Evolutionary conservation across 2,113 vertebrate genomes (phyloP), one percentile per base, ranked within the genome.

Genomic region (Turdus rufiventris): DNA sequence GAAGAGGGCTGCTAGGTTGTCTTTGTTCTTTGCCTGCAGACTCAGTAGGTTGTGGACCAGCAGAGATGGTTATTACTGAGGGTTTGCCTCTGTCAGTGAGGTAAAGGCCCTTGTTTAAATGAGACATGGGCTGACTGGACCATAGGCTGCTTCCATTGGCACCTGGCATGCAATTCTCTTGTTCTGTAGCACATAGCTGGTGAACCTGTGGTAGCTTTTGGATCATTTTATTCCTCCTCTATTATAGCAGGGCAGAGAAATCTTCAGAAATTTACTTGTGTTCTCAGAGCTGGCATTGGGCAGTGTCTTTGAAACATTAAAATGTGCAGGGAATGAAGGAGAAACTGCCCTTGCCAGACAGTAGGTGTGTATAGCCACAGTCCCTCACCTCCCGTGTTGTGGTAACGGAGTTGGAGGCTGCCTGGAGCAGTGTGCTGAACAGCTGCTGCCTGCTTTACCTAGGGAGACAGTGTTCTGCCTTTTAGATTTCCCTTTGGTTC

Each of bases 121-220:
- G 5, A 34, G 43, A 5, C 1, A 0, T 25, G 33, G 56, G 26
- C 38, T 94, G 61, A 6, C 26, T 89, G 47, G 25, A 58, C 33
- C 14, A 2, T 19, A 70, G 60, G 16, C 51, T 71, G 26, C 45
- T 91, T 75, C 26, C 18, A 4, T 8, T 58, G 38, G 42, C 25
- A 57, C 18, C 40, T 91, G 67, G 40, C n/a, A 20, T 0, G 0
- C 38, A 79, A 2, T 14, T 50, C 28, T 73, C 0, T 0, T 28
- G 7, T 28, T 86, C 38, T 89, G 14, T 80, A 67, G 54, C 1
- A 1, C 53, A 4, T 14, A 38, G n/a, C 15, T 87, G 43, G 31
- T 91, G 38, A 72, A 51, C 53, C 20, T 36, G 6, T 48, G 33
- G 36, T 54, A 53, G 45, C 17, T 85, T 89, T 75, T 83, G 38